phyloP scores from a whole-genome alignment of 2,888 invertebrate species.

The Ctenicera cuprea region DNA sequence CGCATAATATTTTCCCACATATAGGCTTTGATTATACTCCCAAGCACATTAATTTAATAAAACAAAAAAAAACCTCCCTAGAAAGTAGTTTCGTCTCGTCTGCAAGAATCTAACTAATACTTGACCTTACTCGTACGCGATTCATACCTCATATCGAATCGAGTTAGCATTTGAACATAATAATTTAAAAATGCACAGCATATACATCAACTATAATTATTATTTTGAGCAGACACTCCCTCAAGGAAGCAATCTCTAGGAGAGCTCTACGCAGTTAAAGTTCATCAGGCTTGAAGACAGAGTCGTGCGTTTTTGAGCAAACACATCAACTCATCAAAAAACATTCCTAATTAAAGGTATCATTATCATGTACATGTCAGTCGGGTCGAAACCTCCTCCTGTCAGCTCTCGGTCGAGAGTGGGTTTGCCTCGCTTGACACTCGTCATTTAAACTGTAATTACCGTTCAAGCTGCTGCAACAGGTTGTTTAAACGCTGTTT shows the following conservation, averaged over 20 bases:
- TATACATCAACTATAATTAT: slow-evolving; percentile 52
- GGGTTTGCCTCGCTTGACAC: slow-evolving; percentile 65
- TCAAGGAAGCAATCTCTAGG: slow-evolving; percentile 56
- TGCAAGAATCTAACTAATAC: no score
- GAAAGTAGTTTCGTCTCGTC: no score
- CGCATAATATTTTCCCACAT: no score
- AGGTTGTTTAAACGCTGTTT: slow-evolving; percentile 64
- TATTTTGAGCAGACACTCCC: slow-evolving; percentile 55
- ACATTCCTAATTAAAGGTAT: slow-evolving; percentile 70
- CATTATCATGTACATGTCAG: slow-evolving; percentile 72
- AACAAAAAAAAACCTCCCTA: no score
- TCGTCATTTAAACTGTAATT: slow-evolving; percentile 68
- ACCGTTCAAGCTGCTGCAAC: slow-evolving; percentile 64
- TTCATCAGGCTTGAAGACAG: slow-evolving; percentile 59
- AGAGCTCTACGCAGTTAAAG: slow-evolving; percentile 43
- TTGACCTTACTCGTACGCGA: no score
- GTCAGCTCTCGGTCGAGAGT: slow-evolving; percentile 64
- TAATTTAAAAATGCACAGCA: slow-evolving; percentile 39
- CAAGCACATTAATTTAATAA: no score
- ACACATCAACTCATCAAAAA: slow-evolving; percentile 70
- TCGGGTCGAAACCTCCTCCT: slow-evolving; percentile 60
- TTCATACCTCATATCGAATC: slow-evolving; percentile 16
- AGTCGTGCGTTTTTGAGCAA: slow-evolving; percentile 66
- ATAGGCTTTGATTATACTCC: no score
- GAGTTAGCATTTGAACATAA: slow-evolving; percentile 37